These are phyloP conservation scores for Peromyscus maniculatus DNA, from an alignment of 2,113 vertebrate species.

Conservation along the genomic window DNA sequence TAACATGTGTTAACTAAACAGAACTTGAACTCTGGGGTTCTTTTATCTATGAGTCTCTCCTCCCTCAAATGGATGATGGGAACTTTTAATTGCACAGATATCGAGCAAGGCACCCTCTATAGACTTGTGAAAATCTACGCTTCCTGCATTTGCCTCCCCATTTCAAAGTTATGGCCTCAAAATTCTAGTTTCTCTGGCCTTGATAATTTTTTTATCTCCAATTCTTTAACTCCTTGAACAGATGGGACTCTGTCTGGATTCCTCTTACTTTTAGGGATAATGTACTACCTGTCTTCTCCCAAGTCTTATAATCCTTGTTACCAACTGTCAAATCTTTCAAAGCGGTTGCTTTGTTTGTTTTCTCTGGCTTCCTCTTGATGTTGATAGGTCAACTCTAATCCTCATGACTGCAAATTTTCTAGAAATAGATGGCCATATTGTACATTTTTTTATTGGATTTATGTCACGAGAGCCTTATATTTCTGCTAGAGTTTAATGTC, in stretches of 20 bases:
- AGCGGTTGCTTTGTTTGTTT: conserved; percentile 19
- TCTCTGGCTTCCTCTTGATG: conserved; percentile 28
- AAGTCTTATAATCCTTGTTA: not conserved
- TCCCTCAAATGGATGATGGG: not conserved
- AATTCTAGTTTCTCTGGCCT: not conserved
- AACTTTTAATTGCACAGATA: not conserved
- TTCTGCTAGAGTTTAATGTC: not conserved
- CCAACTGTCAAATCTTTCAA: not conserved
- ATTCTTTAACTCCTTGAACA: not conserved
- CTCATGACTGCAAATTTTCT: not conserved
- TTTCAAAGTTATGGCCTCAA: not conserved
- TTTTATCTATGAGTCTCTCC: not conserved
- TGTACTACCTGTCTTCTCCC: not conserved
- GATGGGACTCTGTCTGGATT: not conserved
- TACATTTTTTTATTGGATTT: not conserved
- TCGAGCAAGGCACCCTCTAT: not conserved
- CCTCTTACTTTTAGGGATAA: not conserved
- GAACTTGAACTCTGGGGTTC: not conserved
- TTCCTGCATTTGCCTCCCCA: not conserved
- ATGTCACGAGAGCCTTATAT: not conserved
- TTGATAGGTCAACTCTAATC: not conserved
- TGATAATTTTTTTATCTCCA: not conserved
- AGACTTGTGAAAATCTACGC: not conserved
- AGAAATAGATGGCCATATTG: not conserved
- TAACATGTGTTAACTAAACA: not conserved